Base-by-base conservation (phyloP, 2,888 invertebrate genomes). In the Trimorus sp. region DNA sequence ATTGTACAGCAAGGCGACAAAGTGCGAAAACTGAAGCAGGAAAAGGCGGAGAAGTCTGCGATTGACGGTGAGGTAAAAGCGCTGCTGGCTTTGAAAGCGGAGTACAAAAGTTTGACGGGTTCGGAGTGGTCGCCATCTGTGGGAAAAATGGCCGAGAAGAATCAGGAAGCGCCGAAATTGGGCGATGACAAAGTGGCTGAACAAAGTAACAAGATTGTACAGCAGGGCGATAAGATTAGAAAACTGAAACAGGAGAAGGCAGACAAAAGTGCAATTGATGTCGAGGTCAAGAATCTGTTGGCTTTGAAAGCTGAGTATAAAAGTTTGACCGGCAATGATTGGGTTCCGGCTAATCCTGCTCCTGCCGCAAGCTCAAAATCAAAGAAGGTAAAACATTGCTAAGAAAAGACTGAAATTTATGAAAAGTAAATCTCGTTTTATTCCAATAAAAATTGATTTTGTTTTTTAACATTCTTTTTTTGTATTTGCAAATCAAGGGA, bases 251-350 rank as follows among this genome's bases (percentile, higher is more conserved):
- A 84, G 36, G 84, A 84, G 56, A 88, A 88, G 73, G 86, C 88
- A 7, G 90, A 88, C 45, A 89, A 89, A 65, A 70, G 85, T 1
- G 84, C 89, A 1, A 89, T 95, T 48, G 94, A 95, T 79, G 92
- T 91, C 0, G 95, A 93, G 85, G 94, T 94, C 0, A 93, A 94
- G 89, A 91, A 89, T 82, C 7, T 40, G 40, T 92, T 26, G 26
- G 26, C 26, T 26, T 26, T 26, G 26, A 26, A 26, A 26, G 26
- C 26, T 26, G 26, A 26, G 26, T 26, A 26, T 4, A 26, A 26
- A 26, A 26, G 26, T 26, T 26, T 26, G 26, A 26, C 26, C 4
- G 26, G 26, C 4, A 26, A 4, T 26, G 26, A 26, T 26, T 26
- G 26, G 26, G 26, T 26, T 26, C 26, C 26, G 26, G 26, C 4